Base-by-base conservation (phyloP, 2,113 vertebrate genomes). In the Anarhynchus alexandrinus region DNA sequence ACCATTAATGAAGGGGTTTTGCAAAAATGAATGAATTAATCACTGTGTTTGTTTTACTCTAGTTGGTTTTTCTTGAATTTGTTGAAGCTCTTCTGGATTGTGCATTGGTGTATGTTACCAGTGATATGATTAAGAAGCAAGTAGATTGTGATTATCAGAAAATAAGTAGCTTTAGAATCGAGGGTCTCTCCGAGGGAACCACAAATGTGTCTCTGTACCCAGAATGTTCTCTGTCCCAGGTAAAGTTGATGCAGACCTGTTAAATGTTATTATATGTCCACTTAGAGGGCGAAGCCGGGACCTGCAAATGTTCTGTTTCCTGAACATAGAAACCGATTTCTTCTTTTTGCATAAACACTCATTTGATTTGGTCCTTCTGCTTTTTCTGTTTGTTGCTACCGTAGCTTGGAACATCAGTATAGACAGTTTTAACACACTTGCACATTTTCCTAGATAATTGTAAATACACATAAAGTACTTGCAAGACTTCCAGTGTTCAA, bases 41-140 rank as follows among this genome's bases (percentile, higher is more conserved):
- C 43, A 5, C 38, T 20, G 40, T 64, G 80, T 70, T 72, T 85
- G 38, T 96, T 97, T 47, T 55, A 11, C 74, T 98, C 55, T 96
- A 99, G 99, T 93, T 99, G 62, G 98, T 98, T 10, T 99, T 99
- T 96, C 98, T 99, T 86, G 99, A 99, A 78, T 99, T 99, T 97
- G 98, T 99, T 40, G 99, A 99, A 95, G 98, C 98, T 23, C 97
- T 99, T n/a, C 91, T 99, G n/a, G 97, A 97, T 20, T 99, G 98
- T 49, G 98, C 98, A 1, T 81, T 98, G 54, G 72, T 98, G 22
- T 98, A 95, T 34, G 96, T 97, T 83, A 97, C 96, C 3, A 66
- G 83, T 12, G 96, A 91, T 38, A 87, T 77, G 88, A 47, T 86
- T 14, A 91, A 81, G 12, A 80, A 97, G 77, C 80, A 72, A 22